A percentile compares a stretch with the other conserved stretches of the same genome.
Conservation (phyloP, 1,140 invertebrate species). For the Linepithema humile region DNA sequence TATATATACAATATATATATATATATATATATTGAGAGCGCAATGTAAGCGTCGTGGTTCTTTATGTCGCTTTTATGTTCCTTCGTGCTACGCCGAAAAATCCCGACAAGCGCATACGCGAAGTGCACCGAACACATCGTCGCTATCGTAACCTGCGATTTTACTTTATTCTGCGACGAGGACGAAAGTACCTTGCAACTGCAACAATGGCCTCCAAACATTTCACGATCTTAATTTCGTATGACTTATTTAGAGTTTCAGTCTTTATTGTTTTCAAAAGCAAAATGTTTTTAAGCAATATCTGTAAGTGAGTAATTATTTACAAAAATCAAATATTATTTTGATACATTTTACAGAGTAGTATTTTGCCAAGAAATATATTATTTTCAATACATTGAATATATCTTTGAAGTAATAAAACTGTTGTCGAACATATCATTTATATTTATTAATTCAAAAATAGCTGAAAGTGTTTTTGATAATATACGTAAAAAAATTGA, state of each 20-base stretch:
- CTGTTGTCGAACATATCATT: too few relatives aligned
- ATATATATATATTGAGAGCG: not conserved
- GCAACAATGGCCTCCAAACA: not conserved
- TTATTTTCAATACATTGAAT: too few relatives aligned
- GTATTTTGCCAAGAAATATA: too few relatives aligned
- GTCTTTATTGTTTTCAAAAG: too few relatives aligned
- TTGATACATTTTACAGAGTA: too few relatives aligned
- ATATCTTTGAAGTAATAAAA: too few relatives aligned
- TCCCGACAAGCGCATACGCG: slow-evolving; percentile 4
- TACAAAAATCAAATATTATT: too few relatives aligned
- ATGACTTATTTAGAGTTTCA: not conserved
- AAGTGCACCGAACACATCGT: slow-evolving; percentile 26
- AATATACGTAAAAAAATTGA: slow-evolving; percentile 8
- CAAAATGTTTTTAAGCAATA: too few relatives aligned
- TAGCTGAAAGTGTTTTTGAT: not conserved
- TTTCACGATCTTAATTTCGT: not conserved
- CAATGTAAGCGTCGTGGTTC: slow-evolving; percentile 10
- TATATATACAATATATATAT: not conserved
- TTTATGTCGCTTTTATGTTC: slow-evolving; percentile 22
- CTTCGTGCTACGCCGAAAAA: slow-evolving; percentile 17
- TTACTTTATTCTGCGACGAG: not conserved
- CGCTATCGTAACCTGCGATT: not conserved
- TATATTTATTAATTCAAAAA: too few relatives aligned
- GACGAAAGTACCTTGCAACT: not conserved
- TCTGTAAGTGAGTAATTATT: too few relatives aligned